Conservation (phyloP, 2,113 vertebrate genomes). For the Lathamus discolor region DNA sequence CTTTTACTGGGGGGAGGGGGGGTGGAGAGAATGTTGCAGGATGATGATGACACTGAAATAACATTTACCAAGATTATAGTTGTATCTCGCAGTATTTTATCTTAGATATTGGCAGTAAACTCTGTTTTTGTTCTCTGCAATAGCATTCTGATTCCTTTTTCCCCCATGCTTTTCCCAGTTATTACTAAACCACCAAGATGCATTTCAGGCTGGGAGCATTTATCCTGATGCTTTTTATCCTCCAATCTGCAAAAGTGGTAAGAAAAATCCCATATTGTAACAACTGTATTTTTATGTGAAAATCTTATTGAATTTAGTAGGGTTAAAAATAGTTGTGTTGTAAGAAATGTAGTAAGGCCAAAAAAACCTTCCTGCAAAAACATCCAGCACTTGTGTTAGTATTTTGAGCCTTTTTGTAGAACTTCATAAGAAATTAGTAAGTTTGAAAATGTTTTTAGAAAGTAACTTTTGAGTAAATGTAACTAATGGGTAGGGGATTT, state of each 20-base stretch:
- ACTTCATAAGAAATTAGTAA: not conserved
- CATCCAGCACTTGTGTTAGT: not conserved
- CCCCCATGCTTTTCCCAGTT: slow-evolving; percentile 50
- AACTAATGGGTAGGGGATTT: not conserved
- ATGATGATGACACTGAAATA: not conserved
- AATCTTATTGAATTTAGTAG: not conserved
- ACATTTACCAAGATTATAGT: not conserved
- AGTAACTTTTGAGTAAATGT: not conserved
- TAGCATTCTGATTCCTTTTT: not conserved
- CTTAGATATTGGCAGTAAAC: not conserved
- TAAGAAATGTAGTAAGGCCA: not conserved
- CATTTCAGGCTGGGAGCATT: slow-evolving; percentile 77
- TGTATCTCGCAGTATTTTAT: not conserved
- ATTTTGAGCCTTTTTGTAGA: not conserved
- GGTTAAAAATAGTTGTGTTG: not conserved
- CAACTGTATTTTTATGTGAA: not conserved
- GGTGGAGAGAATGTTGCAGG: not conserved
- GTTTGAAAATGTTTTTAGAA: not conserved
- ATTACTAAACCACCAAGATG: slow-evolving; percentile 74
- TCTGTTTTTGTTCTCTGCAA: not conserved
- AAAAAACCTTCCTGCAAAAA: not conserved
- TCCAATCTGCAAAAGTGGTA: slow-evolving; percentile 73
- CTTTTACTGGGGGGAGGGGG: accelerated
- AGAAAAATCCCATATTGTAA: not conserved
- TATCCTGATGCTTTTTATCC: slow-evolving; percentile 81